Evolutionary conservation across 2,113 vertebrate species (phyloP), one percentile per base, ranked within the genome.

Genomic region (Gobio gobio): DNA sequence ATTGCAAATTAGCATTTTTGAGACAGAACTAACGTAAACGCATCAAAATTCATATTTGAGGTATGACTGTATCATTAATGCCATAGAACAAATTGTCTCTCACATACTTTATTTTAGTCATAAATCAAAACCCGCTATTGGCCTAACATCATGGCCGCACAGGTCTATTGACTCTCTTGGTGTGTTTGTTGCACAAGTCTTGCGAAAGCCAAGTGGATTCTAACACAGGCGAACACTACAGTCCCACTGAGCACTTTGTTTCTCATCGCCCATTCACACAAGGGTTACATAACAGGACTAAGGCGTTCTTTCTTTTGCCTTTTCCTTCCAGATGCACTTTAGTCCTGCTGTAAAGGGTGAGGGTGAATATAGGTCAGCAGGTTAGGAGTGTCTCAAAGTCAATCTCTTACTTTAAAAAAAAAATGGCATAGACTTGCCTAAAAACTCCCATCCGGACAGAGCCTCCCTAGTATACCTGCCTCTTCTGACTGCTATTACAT

Each of bases 341-440:
- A 92, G 92, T 93, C 92, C 88, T 89, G 87, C 87, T 92, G 91
- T 92, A 90, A 93, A 83, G 91, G 90, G 78, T 61, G 85, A 93
- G 90, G 90, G 90, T 94, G 92, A 92, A 95, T 94, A 91, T 93
- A 87, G 94, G 95, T 95, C 94, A 95, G 94, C 93, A 92, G 94
- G 94, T 95, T 94, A 95, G 92, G 85, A 93, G 93, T 92, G 90
- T 94, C 93, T 94, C 89, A 90, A 91, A 91, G 90, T 90, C 93
- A 92, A 90, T 92, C 90, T 91, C 89, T 70, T 87, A 89, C 47
- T 70, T 45, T 81, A 88, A 87, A 87, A 83, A 33, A 91, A 91
- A 79, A 76, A 66, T 10, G 58, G 18, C 51, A 81, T 3, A 80
- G 43, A 93, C 92, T 89, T 91, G 91, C 90, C 90, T 88, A 87